phyloP scores from a whole-genome alignment of 1,140 invertebrate species.

The Lethrus apterus region DNA sequence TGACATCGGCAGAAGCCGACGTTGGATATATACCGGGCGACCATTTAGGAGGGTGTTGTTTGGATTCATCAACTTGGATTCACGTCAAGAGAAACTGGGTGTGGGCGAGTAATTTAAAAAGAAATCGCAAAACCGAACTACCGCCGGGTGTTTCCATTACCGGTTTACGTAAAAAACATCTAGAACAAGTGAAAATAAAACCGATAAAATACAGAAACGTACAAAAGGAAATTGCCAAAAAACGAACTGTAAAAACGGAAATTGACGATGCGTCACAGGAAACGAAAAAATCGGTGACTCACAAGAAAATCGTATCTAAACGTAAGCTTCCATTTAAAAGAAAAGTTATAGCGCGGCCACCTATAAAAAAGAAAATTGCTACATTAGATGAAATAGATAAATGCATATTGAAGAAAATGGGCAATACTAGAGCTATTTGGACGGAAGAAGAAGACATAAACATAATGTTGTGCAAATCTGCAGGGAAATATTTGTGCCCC shows the following conservation, averaged over 20 bases:
- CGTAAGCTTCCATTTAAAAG: constrained; percentile 5
- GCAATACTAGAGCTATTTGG: constrained; percentile 51
- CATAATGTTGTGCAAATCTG: constrained; percentile 61
- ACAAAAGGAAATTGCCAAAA: constrained; percentile 28
- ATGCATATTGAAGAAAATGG: constrained; percentile 54
- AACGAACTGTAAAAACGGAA: constrained; percentile 22
- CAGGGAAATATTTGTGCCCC: constrained; percentile 54
- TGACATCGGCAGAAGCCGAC: constrained; percentile 46
- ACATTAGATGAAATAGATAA: constrained; percentile 61
- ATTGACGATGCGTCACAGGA: background rate
- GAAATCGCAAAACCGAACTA: constrained; percentile 7
- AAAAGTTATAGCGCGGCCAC: constrained; percentile 6
- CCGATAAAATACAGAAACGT: constrained; percentile 33
- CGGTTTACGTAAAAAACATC: constrained; percentile 17
- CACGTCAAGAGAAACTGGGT: constrained; percentile 66
- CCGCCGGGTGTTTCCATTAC: background rate
- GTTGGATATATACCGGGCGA: constrained; percentile 63
- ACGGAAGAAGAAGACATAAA: constrained; percentile 54
- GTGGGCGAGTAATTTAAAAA: constrained; percentile 31
- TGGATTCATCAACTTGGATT: constrained; percentile 61
- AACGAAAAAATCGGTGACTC: constrained; percentile 6
- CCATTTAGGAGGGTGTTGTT: constrained; percentile 60
- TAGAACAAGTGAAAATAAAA: constrained; percentile 25
- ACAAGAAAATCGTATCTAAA: too few species aligned
- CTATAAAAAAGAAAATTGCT: constrained; percentile 4